phyloP scores from a whole-genome alignment of 2,113 vertebrate genomes.

The Rhadina sibilatrix region DNA sequence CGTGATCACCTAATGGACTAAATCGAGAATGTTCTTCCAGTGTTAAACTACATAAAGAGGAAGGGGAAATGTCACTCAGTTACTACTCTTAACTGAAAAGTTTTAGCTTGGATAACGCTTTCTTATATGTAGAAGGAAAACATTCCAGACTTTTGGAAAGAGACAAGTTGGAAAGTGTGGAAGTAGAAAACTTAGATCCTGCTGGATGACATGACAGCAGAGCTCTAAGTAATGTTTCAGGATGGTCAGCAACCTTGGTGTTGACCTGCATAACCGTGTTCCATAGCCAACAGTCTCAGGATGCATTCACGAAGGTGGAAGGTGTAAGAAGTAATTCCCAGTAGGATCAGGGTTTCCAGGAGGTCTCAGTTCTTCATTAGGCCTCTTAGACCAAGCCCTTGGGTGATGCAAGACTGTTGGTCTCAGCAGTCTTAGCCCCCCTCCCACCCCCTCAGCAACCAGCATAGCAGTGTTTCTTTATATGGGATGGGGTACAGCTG shows the following conservation, averaged over 20 bases:
- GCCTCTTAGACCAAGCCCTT: background rate
- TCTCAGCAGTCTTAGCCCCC: background rate
- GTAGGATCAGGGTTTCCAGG: background rate
- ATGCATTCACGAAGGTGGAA: background rate
- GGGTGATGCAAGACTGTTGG: background rate
- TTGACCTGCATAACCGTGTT: accelerated
- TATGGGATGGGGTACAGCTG: background rate
- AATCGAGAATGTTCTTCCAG: background rate
- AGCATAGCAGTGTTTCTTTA: background rate
- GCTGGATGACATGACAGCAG: background rate
- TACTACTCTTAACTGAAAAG: background rate
- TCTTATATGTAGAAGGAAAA: background rate
- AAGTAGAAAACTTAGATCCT: background rate
- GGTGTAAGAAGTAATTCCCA: background rate
- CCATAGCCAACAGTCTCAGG: accelerated
- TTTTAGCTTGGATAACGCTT: background rate
- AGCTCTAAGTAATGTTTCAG: background rate
- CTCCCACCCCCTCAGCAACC: background rate
- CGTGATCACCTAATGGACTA: background rate
- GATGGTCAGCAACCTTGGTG: background rate
- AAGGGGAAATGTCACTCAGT: background rate
- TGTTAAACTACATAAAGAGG: background rate
- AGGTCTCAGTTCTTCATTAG: background rate
- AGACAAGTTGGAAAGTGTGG: background rate
- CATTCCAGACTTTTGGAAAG: background rate